Percentiles rank a stretch among this genome's conserved stretches.
phyloP scores from a whole-genome alignment of 1,140 invertebrate genomes.

The Penaeus vannamei region DNA sequence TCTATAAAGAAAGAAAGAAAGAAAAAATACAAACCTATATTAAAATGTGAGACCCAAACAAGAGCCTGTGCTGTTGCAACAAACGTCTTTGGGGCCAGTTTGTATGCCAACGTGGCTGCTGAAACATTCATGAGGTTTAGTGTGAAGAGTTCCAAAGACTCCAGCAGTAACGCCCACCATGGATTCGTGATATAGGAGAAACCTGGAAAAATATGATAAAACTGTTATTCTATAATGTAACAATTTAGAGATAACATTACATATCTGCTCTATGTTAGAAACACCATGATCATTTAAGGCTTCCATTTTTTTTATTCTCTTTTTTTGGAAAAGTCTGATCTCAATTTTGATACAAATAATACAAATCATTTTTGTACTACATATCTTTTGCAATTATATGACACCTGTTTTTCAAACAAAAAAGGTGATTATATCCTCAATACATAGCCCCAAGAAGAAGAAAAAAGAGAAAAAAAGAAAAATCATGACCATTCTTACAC shows the following conservation, averaged over 20 bases:
- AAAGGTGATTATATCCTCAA: no score
- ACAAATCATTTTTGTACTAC: no score
- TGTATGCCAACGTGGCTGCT: conserved; percentile 84
- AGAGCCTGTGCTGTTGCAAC: conserved; percentile 87
- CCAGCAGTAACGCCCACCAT: conserved; percentile 80
- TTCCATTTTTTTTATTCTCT: no score
- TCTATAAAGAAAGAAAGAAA: background rate
- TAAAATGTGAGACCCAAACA: conserved; percentile 86
- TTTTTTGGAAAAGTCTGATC: no score
- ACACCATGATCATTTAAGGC: no score
- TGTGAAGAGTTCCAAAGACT: conserved; percentile 85
- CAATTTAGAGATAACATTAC: background rate
- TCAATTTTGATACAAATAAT: no score
- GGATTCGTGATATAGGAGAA: conserved; percentile 79
- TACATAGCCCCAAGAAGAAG: background rate
- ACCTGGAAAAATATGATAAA: conserved; percentile 72
- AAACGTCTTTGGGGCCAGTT: conserved; percentile 84
- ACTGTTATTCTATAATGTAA: background rate
- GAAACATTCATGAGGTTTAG: conserved; percentile 88
- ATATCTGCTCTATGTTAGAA: background rate
- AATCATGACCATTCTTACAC: background rate
- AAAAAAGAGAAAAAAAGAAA: background rate
- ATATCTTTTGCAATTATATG: no score
- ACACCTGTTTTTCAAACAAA: no score
- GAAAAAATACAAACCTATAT: conserved; percentile 77